Evolutionary conservation across 2,888 invertebrate genomes (phyloP), one percentile per base, ranked within the genome.

Genomic region (Hyposoter dolosus): DNA sequence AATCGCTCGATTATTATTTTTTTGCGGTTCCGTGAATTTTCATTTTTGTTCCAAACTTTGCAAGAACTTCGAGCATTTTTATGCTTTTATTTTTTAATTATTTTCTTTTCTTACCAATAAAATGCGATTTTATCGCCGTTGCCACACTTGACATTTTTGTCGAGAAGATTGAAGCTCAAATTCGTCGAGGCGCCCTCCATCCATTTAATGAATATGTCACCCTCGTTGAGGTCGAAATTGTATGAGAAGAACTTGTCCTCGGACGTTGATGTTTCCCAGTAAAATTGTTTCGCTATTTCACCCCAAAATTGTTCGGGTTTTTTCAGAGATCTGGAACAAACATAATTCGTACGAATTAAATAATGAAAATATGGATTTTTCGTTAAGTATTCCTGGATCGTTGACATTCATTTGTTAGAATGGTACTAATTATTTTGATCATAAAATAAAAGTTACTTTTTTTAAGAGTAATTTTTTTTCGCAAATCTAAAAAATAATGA

Each of bases 101-200:
- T 19, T 23, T 17, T 43, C 1, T 23, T 23, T n/a, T 95, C 97
- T 97, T 95, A 99, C 99, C 99, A 99, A 94, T 98, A 98, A 95
- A 97, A 99, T 28, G 99, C 99, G 88, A 99, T 96, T 94, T 97
- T 98, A 91, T 99, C 98, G 43, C 98, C 99, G 87, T 97, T 95
- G 19, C 99, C 99, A 90, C 97, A 97, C 91, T 97, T 96, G 79
- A 99, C 96, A 94, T 98, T 98, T 88, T 98, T 96, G 94, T 99
- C 99, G 90, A 99, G 95, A 76, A 98, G 95, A 95, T 99, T 99
- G 95, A 98, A 99, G 93, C 98, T 98, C 88, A 99, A 96, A 94
- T 99, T 99, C 60, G 99, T 99, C 53, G 97, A 96, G 5, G 98
- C 98, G 12, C 98, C 99, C 91, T 98, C 97, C 97, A 99, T 96